Evolutionary conservation across 2,797 vertebrate species (phyloP).

Genomic region (Cossypha dichroa): DNA sequence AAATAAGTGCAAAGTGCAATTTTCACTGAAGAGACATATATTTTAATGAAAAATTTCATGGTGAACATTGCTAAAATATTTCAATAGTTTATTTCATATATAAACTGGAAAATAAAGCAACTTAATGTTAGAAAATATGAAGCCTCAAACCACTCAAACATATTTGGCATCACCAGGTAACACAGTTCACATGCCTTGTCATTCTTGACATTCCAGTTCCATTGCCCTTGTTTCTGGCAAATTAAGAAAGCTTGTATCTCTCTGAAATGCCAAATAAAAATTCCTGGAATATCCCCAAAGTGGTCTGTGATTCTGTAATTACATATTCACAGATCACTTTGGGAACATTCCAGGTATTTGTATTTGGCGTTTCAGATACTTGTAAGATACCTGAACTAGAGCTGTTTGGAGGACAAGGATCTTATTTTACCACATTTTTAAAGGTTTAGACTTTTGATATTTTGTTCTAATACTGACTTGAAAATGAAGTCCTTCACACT

Average conservation of each 20-base stretch:
- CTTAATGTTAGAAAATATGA: background rate
- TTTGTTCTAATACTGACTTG: background rate
- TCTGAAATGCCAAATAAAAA: background rate
- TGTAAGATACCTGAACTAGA: background rate
- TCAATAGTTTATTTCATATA: background rate
- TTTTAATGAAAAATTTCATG: background rate
- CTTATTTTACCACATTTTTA: background rate
- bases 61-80: background rate
- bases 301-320: background rate
- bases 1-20: background rate
- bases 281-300: background rate
- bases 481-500: background rate
- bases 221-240: constrained; percentile 9
- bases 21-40: background rate
- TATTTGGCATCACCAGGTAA: background rate
- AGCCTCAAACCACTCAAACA: background rate
- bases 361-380: constrained; percentile 1
- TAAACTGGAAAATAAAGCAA: background rate
- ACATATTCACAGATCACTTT: background rate
- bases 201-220: background rate
- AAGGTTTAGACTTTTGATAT: background rate
- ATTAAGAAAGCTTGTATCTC: background rate
- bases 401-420: background rate
- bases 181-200: background rate
- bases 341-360: background rate